Evolutionary conservation across 2,113 vertebrate species (phyloP), one percentile per base, ranked within the genome.

Genomic region (Neodontobutis hainanensis): DNA sequence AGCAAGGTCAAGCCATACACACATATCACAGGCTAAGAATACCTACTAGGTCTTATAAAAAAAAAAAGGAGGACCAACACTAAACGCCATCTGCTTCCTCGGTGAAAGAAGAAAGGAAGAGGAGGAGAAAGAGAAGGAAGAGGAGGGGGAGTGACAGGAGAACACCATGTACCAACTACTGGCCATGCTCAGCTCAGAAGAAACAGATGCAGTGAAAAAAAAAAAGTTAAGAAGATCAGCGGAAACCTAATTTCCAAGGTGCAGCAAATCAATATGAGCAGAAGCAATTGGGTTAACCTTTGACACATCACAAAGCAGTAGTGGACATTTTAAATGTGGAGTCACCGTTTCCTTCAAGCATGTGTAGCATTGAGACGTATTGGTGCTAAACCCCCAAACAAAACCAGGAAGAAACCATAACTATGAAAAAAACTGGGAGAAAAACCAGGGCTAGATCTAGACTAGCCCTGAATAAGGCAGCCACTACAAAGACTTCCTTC

Each of bases 11-110:
- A n/a, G 78, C 66, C 86, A 80, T 77, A 74, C 57, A 65, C 64
- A 82, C 42, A 61, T 61, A 66, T 16, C 80, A 74, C 69, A 73
- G 64, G 82, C 75, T 81, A 76, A 88, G 82, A 86, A 86, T 88
- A 85, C 84, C 85, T 64, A 52, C 68, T 65, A 75, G 79, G 71
- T 76, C 74, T 68, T 84, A 81, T 51, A 77, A 80, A 73, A 27
- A 27, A 84, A 79, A 86, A 60, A 75, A 84, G 86, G 85, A 85
- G 75, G 75, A 85, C 82, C 79, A 83, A 85, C 81, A 87, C 82
- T 80, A 82, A 87, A 83, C 47, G 59, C 89, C 89, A 90, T 90
- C 88, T 91, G 89, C 84, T 85, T 88, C 85, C 77, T 85, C 68
- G 8, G 70, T 68, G 77, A 79, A 73, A 77, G 86, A 84, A 86